Percentiles rank a stretch among this genome's conserved stretches.
phyloP scores from a whole-genome alignment of 2,797 vertebrate genomes.

The Bufotes viridis region DNA sequence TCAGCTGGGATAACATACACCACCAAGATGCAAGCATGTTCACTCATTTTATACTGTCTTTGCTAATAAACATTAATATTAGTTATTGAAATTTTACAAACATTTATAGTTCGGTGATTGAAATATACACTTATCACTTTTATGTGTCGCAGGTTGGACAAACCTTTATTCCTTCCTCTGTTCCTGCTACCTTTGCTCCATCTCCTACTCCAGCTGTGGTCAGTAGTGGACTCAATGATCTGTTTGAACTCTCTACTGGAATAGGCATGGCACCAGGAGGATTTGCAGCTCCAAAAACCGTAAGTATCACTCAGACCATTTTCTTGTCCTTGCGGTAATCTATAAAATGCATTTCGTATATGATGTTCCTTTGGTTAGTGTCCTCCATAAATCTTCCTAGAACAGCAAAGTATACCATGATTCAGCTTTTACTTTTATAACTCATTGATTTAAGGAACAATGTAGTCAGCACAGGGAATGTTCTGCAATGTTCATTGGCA shows the following conservation, averaged over 20 bases:
- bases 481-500: not conserved
- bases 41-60: not conserved
- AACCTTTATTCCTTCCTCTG: conserved; percentile 94
- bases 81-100: not conserved
- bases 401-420: not conserved
- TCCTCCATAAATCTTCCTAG: not conserved
- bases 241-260: conserved; percentile 93
- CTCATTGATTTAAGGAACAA: not conserved
- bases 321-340: not conserved
- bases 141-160: conserved; percentile 86
- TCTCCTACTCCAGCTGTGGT: conserved; percentile 93
- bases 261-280: conserved; percentile 94
- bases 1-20: not conserved
- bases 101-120: not conserved
- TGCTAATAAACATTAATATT: too few species aligned
- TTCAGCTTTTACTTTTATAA: not conserved
- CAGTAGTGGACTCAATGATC: conserved; percentile 92
- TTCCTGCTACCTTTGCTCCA: conserved; percentile 94
- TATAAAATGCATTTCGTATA: not conserved
- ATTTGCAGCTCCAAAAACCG: conserved; percentile 85
- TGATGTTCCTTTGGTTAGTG: too few species aligned
- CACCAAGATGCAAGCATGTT: too few species aligned
- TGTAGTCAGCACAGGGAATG: not conserved
- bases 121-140: not conserved
- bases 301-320: conserved; percentile 73